Evolutionary conservation across 2,113 vertebrate genomes (phyloP), one percentile per base, ranked within the genome.

Genomic region (Callorhinus ursinus): DNA sequence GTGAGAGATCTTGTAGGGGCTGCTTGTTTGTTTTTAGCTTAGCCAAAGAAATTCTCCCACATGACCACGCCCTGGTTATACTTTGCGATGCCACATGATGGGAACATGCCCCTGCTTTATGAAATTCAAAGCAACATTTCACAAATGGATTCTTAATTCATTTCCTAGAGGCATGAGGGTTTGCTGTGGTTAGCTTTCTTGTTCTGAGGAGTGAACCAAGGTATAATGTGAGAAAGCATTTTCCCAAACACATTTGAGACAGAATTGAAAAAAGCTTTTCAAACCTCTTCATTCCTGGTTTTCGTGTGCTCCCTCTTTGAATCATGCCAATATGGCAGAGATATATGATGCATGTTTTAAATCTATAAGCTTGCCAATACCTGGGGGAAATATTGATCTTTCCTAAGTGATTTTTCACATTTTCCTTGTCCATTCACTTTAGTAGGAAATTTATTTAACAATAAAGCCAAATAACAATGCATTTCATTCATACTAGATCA

Each of bases 81-180:
- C 77, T 81, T 57, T 46, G 95, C 39, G 16, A 22, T 46, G 81
- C 42, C 69, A 46, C 15, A 21, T 18, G 39, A 90, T 81, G n/a
- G 57, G 26, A 96, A 65, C 46, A 33, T 33, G 71, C 33, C 74
- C 4, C 76, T 95, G 93, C 77, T 61, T 77, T 39, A 85, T 69
- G 61, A 96, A 87, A 97, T 67, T 65, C 80, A 51, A 90, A 96
- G 82, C 83, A 76, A 85, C 26, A 26, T 26, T 90, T 84, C 87
- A 88, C 51, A 67, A 90, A 90, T 88, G 92, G 76, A 71, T 84
- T 80, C 57, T 59, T 81, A 84, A 72, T 85, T 88, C 26, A 69
- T 80, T 96, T 88, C 90, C 76, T 90, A 67, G 81, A 95, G 36
- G 83, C 18, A n/a, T 3, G 24, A 55, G 79, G 49, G 31, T 80